Conservation (phyloP, 1,140 invertebrate genomes). For the Bombus impatiens region DNA sequence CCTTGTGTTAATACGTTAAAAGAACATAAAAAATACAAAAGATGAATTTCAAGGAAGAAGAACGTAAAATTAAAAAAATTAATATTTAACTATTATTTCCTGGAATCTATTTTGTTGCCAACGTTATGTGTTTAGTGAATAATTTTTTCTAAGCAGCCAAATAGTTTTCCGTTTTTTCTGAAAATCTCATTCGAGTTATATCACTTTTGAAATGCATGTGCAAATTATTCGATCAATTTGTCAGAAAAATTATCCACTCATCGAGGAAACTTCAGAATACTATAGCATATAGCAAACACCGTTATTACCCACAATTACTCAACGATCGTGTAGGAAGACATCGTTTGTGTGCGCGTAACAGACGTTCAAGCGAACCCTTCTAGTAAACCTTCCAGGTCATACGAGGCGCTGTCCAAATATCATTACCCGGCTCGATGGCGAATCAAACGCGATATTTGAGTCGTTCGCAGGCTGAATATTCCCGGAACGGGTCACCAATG, state of each 20-base stretch:
- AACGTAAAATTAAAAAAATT: neutral
- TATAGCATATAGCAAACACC: neutral
- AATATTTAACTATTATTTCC: neutral
- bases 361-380: conserved; percentile 17
- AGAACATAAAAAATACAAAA: neutral
- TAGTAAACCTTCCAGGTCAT: conserved; percentile 32
- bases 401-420: conserved; percentile 56
- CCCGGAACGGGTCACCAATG: conserved; percentile 15
- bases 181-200: neutral
- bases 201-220: neutral
- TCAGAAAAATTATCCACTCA: neutral
- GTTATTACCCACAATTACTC: conserved; percentile 11
- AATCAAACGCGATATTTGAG: conserved; percentile 61
- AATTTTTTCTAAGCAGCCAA: neutral
- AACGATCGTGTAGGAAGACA: conserved; percentile 1
- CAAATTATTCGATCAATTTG: neutral
- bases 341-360: neutral
- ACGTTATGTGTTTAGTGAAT: neutral
- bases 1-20: neutral
- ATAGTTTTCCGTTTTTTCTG: neutral
- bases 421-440: conserved; percentile 58
- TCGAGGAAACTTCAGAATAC: neutral
- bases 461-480: conserved; percentile 25
- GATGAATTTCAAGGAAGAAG: neutral
- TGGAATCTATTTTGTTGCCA: neutral